These are phyloP conservation scores for Abscondita cerata DNA, from an alignment of 2,888 invertebrate genomes.

Conservation along the genomic window DNA sequence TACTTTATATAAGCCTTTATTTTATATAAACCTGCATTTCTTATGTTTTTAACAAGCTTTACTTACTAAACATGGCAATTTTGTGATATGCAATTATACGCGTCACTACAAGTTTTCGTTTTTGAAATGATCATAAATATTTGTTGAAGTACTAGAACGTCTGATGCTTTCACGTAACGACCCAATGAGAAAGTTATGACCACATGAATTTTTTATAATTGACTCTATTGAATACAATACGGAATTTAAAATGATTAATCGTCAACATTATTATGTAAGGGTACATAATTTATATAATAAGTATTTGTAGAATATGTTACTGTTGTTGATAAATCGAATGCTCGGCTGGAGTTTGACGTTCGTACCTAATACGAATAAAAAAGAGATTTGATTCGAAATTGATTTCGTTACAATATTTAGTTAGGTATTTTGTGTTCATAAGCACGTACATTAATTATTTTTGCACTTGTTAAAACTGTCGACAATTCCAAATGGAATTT, in stretches of 20 bases:
- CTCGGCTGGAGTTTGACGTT: slow-evolving; percentile 4
- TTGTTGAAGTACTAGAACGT: background rate
- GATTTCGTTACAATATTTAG: too few relatives aligned
- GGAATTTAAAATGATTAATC: slow-evolving; percentile 6
- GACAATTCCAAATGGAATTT: too few relatives aligned
- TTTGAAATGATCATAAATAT: slow-evolving; percentile 21
- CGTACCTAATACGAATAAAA: slow-evolving; percentile 2
- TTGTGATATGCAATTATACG: slow-evolving; percentile 21
- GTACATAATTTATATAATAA: slow-evolving; percentile 2
- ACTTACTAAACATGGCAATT: slow-evolving; percentile 22
- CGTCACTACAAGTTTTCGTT: slow-evolving; percentile 21
- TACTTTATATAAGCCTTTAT: slow-evolving; percentile 12
- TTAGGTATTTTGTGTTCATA: too few relatives aligned
- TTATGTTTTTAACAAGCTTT: slow-evolving; percentile 13
- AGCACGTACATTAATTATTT: too few relatives aligned
- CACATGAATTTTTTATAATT: background rate
- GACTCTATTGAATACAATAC: slow-evolving; percentile 1
- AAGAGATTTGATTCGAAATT: background rate
- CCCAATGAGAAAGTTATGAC: background rate
- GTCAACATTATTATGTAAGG: background rate
- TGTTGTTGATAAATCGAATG: slow-evolving; percentile 4
- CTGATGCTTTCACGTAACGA: background rate
- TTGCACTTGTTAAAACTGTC: too few relatives aligned
- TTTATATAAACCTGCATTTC: slow-evolving; percentile 10
- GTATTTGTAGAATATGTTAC: slow-evolving; percentile 1